Evolutionary conservation across 2,797 vertebrate genomes (phyloP).

Genomic region (Leptatherina wallacei): DNA sequence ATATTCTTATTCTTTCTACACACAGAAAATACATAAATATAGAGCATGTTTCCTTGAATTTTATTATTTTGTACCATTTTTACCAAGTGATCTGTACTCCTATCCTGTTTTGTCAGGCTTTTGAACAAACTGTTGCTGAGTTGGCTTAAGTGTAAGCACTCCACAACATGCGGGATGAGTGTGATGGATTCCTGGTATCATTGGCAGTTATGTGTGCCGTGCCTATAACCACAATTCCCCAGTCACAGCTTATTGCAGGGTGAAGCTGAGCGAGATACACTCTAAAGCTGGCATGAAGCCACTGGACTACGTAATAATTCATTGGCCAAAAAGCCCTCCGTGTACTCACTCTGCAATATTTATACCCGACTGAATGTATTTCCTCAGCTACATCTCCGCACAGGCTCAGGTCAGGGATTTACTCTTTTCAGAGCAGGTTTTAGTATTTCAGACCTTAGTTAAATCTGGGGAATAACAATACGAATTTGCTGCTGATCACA

Average conservation of each 20-base stretch:
- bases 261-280: slow-evolving; percentile 65
- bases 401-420: slow-evolving; percentile 53
- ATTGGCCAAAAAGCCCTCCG: slow-evolving; percentile 73
- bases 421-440: slow-evolving; percentile 29
- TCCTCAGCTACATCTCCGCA: slow-evolving; percentile 52
- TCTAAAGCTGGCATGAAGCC: slow-evolving; percentile 64
- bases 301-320: slow-evolving; percentile 79
- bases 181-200: slow-evolving; percentile 64
- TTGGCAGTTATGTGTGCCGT: slow-evolving; percentile 59
- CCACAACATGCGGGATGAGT: slow-evolving; percentile 53
- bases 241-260: slow-evolving; percentile 64
- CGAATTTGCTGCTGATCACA: slow-evolving; percentile 25
- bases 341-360: slow-evolving; percentile 78
- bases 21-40: not conserved
- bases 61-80: not conserved
- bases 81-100: not conserved
- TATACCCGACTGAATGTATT: slow-evolving; percentile 71
- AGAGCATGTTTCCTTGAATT: not conserved
- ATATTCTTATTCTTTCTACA: slow-evolving; percentile 3
- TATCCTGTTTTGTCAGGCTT: not conserved
- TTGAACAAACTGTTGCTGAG: slow-evolving; percentile 19
- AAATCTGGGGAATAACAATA: slow-evolving; percentile 47
- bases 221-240: slow-evolving; percentile 68
- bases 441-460: slow-evolving; percentile 41
- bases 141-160: slow-evolving; percentile 35